Conservation (phyloP, 2,113 vertebrate genomes). For the Acanthisitta chloris region DNA sequence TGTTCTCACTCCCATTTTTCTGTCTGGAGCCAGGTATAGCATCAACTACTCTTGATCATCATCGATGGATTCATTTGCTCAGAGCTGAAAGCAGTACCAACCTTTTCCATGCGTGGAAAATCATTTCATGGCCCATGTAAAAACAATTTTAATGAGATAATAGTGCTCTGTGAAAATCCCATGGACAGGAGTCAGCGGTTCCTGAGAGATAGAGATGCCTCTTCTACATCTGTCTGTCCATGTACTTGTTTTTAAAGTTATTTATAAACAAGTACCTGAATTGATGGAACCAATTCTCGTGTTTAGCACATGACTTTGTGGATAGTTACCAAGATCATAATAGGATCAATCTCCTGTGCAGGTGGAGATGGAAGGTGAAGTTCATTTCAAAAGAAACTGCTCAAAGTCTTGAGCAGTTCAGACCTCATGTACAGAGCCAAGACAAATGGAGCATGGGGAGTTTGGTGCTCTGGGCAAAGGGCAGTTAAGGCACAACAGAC, state of each 20-base stretch:
- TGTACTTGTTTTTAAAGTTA: neutral
- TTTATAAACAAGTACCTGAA: neutral
- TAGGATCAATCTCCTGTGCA: neutral
- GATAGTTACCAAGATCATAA: neutral
- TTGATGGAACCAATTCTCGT: neutral
- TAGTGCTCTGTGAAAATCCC: constrained; percentile 35
- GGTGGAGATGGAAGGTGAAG: neutral
- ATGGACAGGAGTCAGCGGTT: neutral
- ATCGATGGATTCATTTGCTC: neutral
- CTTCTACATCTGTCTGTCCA: neutral
- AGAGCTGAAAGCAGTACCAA: neutral
- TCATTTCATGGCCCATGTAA: constrained; percentile 18
- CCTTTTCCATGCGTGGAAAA: neutral
- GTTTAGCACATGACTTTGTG: neutral
- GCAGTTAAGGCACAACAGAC: neutral
- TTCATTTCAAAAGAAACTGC: neutral
- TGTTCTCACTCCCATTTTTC: neutral
- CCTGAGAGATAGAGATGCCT: neutral
- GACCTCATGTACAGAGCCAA: neutral
- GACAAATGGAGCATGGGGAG: neutral
- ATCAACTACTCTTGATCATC: neutral
- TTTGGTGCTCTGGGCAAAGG: neutral
- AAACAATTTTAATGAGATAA: constrained; percentile 25
- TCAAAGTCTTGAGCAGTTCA: neutral
- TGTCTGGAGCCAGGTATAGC: neutral